Conservation (phyloP, 2,113 vertebrate genomes). For the Caracal caracal region DNA sequence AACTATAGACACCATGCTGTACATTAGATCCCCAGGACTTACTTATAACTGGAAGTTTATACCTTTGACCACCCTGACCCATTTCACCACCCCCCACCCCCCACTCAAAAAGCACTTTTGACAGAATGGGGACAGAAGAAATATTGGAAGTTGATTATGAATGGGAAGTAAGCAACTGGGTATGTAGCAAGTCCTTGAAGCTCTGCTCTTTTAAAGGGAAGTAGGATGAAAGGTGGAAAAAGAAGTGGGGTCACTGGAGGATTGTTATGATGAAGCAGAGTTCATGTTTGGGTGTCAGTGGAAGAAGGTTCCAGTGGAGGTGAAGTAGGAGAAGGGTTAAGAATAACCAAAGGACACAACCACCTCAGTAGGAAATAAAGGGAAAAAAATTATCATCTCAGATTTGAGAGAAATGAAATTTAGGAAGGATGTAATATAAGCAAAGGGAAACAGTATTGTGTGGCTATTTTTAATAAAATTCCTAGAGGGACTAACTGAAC, state of each 20-base stretch:
- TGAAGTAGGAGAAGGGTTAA: neutral
- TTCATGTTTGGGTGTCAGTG: neutral
- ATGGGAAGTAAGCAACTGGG: neutral
- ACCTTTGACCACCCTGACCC: neutral
- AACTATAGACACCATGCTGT: neutral
- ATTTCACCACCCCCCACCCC: neutral
- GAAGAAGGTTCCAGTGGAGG: neutral
- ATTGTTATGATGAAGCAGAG: neutral
- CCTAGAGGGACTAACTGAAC: neutral
- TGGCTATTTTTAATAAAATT: constrained; percentile 17
- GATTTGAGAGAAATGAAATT: constrained; percentile 1
- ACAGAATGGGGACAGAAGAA: neutral
- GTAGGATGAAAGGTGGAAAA: neutral
- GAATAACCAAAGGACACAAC: neutral
- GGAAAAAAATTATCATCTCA: neutral
- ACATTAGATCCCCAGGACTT: neutral
- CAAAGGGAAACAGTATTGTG: neutral
- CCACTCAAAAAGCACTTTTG: neutral
- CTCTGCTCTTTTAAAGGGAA: neutral
- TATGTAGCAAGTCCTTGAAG: neutral
- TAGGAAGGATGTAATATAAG: neutral
- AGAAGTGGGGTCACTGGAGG: neutral
- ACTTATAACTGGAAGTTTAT: neutral
- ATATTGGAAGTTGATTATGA: neutral
- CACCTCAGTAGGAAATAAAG: neutral